Evolutionary conservation across 2,113 vertebrate species (phyloP).

Genomic region (Microcebus lehilahytsara): DNA sequence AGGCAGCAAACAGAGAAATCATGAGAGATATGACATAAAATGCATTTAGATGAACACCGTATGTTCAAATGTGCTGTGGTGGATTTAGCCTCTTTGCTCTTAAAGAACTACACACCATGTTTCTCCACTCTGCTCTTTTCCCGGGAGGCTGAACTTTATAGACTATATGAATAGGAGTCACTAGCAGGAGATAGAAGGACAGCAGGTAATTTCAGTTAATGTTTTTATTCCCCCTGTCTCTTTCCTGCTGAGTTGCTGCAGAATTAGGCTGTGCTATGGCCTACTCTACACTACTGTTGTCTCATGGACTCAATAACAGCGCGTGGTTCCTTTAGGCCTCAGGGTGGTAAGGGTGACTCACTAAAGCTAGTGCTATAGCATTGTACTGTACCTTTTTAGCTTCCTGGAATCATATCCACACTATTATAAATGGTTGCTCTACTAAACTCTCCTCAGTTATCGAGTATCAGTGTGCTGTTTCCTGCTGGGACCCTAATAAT

Average conservation of each 20-base stretch:
- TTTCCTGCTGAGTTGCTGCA: not conserved
- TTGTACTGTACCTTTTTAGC: not conserved
- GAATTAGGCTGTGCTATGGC: too few relatives aligned
- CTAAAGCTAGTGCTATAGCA: not conserved
- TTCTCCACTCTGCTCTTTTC: not conserved
- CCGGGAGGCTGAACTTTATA: not conserved
- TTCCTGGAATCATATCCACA: not conserved
- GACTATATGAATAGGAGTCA: not conserved
- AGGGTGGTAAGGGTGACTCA: not conserved
- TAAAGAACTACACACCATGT: not conserved
- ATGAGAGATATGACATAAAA: not conserved
- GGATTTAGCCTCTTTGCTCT: not conserved
- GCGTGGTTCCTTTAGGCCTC: not conserved
- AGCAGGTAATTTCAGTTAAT: not conserved
- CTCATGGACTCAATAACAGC: not conserved
- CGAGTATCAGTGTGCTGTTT: not conserved
- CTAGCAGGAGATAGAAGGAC: not conserved
- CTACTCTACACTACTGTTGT: not conserved
- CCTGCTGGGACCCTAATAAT: not conserved
- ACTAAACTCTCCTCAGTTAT: not conserved
- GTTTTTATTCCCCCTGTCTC: not conserved
- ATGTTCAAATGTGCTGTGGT: not conserved
- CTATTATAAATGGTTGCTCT: not conserved
- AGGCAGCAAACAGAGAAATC: not conserved
- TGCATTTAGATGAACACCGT: not conserved